Base-by-base conservation (phyloP, 2,888 invertebrate genomes). In the Tetheella fluctuosa region DNA sequence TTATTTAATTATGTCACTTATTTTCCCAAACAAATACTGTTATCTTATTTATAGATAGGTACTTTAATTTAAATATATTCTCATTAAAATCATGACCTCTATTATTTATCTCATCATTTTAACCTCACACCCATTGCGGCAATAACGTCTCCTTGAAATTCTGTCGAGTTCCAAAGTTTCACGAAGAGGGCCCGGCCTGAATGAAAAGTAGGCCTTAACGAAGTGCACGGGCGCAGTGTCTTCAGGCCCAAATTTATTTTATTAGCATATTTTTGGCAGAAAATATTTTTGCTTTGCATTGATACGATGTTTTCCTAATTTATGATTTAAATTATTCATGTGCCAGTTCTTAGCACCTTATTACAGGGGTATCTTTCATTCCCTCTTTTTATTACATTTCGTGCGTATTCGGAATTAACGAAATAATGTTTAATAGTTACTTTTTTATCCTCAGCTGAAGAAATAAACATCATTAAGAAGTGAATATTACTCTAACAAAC, bases 161-260 rank as follows among this genome's bases (percentile, higher is more conserved):
- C 77, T 67, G 68, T 64, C 64, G 64, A 59, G 56, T 68, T 65
- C 60, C 60, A 68, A 79, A 77, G 63, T 76, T 78, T 69, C 37
- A 62, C 61, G 69, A 67, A 64, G 67, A 54, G 63, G 68, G 20
- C 48, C 59, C 59, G 64, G 60, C 64, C 65, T 68, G 69, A 77
- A 77, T 76, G 68, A 64, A 65, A 70, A 69, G 69, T 70, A 67
- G 69, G 60, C 59, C 69, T 67, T 71, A 69, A 70, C 68, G 69
- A 76, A 71, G 66, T 65, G 48, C 48, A 48, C 48, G 48, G 10
- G 48, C 48, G 48, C 48, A 48, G 48, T 48, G 48, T 48, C 48
- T 48, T 20, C n/a, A 20, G 10, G 20, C 20, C 48, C 20, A 48
- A 17, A 48, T 48, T 48, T 48, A 48, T 48, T 48, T 48, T 20